These are phyloP conservation scores for Zaprionus camerounensis DNA, from an alignment of 1,140 invertebrate genomes.

Conservation along the genomic window DNA sequence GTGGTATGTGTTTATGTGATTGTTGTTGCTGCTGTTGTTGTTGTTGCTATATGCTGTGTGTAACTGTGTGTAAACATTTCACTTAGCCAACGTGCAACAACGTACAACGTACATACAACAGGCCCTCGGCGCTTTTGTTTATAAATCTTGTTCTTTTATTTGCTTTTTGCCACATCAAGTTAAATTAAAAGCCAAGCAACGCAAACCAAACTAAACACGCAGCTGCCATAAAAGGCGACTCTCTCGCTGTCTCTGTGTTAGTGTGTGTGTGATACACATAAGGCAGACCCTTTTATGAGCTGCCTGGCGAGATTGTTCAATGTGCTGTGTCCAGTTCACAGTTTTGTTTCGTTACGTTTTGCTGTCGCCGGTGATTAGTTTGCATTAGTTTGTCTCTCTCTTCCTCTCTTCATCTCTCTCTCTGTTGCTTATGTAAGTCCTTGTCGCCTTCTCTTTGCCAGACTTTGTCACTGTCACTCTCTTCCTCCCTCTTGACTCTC, in stretches of 20 bases:
- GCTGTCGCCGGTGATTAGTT: conserved; percentile 74
- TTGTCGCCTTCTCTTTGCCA: too few species aligned
- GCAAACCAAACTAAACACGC: conserved; percentile 50
- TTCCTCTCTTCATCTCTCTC: not conserved
- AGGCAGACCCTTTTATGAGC: conserved; percentile 29
- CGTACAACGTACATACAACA: not conserved
- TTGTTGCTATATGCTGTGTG: not conserved
- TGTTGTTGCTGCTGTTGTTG: conserved; percentile 16
- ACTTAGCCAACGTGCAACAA: conserved; percentile 42
- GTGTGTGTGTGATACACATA: conserved; percentile 23
- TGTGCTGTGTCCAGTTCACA: conserved; percentile 46
- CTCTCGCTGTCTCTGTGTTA: conserved; percentile 9
- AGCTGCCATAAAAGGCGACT: conserved; percentile 58
- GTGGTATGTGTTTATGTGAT: conserved; percentile 24
- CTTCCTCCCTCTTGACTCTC: not conserved
- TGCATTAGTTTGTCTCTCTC: conserved; percentile 55
- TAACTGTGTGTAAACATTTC: conserved; percentile 62
- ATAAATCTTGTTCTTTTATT: conserved; percentile 76
- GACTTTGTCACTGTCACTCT: conserved; percentile 2
- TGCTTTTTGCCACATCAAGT: conserved; percentile 74
- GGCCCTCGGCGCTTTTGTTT: conserved; percentile 50
- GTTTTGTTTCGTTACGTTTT: conserved; percentile 56
- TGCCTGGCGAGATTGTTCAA: conserved; percentile 8
- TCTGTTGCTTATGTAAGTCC: conserved; percentile 7
- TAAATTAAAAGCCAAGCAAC: conserved; percentile 71